These are phyloP conservation scores for Galemys pyrenaicus DNA, from an alignment of 2,113 vertebrate genomes.

Conservation along the genomic window DNA sequence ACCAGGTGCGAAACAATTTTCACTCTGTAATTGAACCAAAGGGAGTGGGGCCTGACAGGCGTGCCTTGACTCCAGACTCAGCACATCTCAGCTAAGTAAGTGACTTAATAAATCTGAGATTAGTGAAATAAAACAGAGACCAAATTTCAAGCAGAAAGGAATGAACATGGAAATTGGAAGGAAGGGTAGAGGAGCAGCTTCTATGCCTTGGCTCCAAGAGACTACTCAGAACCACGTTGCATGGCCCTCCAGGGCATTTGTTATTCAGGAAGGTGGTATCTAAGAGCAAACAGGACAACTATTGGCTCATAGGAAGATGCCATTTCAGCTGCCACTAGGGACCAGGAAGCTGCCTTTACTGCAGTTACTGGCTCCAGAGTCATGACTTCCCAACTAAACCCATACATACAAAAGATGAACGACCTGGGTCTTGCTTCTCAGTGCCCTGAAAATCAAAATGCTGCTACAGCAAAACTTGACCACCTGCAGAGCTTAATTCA, in stretches of 20 bases:
- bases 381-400: not conserved
- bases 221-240: not conserved
- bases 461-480: not conserved
- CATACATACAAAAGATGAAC: not conserved
- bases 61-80: not conserved
- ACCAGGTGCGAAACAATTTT: not conserved
- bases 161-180: not conserved
- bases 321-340: not conserved
- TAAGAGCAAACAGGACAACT: not conserved
- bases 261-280: not conserved
- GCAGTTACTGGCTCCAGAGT: not conserved
- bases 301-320: not conserved
- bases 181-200: not conserved
- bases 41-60: not conserved
- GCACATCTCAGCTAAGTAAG: not conserved
- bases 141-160: not conserved
- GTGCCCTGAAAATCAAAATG: not conserved
- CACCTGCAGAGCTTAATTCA: not conserved
- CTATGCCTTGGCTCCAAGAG: not conserved
- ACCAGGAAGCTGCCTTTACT: not conserved
- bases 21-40: not conserved
- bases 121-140: not conserved
- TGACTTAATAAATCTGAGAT: not conserved
- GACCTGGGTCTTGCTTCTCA: not conserved
- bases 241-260: not conserved